Evolutionary conservation across 2,113 vertebrate species (phyloP), one percentile per base, ranked within the genome.

Genomic region (Strigops habroptila): DNA sequence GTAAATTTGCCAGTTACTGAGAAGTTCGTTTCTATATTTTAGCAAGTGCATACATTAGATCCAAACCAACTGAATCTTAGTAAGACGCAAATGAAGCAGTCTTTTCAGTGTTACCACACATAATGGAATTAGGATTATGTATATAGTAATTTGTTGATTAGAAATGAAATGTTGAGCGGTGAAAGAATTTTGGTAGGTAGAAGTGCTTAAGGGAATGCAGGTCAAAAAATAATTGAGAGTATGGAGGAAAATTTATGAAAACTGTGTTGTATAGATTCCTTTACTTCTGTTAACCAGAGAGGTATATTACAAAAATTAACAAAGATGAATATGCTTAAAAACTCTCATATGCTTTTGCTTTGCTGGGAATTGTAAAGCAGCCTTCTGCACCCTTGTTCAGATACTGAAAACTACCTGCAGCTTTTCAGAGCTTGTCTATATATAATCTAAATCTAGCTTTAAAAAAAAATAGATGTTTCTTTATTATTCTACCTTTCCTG

Each of bases 401-500:
- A 86, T 43, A 64, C 63, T 94, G 86, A 85, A 91, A 92, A 71
- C 33, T 35, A 69, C 70, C 43, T 85, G 63, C 90, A 91, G 43
- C 52, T 21, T 90, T 84, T 80, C 67, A 70, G 76, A 93, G 70
- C 71, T 88, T 88, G 62, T 87, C 92, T 94, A 4, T 91, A 35
- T 68, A 23, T 86, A 91, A 94, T 67, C 75, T 48, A 69, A 77
- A 82, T 46, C 70, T 88, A 85, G 49, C 94, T 92, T 97, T 43
- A 65, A 83, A 92, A 77, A 67, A 94, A 75, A 65, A 84, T 21
- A 79, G 88, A 86, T 91, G 25, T 93, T 95, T 95, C 82, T 96
- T 90, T 95, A n/a, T 93, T 94, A 35, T 93, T 96, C 93, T 97
- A 48, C 95, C 96, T 96, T 96, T 81, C 94, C 93, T 95, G 95